These are phyloP conservation scores for Quadriops clusia DNA, from an alignment of 2,888 invertebrate species.

Conservation along the genomic window DNA sequence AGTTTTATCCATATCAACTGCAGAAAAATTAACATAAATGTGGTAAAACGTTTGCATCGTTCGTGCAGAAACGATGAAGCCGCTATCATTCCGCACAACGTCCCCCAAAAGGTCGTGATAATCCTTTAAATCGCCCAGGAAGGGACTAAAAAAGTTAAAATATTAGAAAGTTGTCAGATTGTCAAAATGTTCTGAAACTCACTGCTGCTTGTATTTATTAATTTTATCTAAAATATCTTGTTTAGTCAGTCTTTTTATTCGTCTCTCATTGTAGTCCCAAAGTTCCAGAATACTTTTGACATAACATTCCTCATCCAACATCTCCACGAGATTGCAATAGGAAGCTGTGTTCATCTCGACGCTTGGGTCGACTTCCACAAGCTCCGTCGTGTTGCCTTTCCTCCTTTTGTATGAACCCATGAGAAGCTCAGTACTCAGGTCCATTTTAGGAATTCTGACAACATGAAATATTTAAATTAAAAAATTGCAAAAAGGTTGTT, in stretches of 20 bases:
- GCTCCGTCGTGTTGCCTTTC: constrained; percentile 6
- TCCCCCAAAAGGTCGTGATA: constrained; percentile 52
- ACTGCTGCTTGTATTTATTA: constrained; percentile 43
- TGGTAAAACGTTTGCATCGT: constrained; percentile 53
- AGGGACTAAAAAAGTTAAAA: constrained; percentile 39
- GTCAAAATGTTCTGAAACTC: constrained; percentile 14
- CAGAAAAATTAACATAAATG: constrained; percentile 54
- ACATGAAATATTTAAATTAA: constrained; percentile 9
- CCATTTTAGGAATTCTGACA: constrained; percentile 18
- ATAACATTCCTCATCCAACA: constrained; percentile 49
- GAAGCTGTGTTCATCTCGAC: constrained; percentile 43
- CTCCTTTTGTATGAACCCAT: constrained; percentile 8
- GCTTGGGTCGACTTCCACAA: constrained; percentile 39
- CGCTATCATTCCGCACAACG: constrained; percentile 43
- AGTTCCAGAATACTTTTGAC: constrained; percentile 56
- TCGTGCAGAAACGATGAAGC: constrained; percentile 50
- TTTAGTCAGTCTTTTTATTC: constrained; percentile 43
- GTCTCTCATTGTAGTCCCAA: constrained; percentile 49
- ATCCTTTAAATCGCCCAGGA: constrained; percentile 53
- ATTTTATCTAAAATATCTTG: constrained; percentile 50
- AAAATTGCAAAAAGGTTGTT: constrained; percentile 7
- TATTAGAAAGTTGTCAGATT: background rate
- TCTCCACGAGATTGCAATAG: constrained; percentile 53
- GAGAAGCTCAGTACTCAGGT: constrained; percentile 12
- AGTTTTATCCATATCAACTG: constrained; percentile 50